Evolutionary conservation across 1,140 invertebrate genomes (phyloP), one percentile per base, ranked within the genome.

Genomic region (Halyomorpha halys): DNA sequence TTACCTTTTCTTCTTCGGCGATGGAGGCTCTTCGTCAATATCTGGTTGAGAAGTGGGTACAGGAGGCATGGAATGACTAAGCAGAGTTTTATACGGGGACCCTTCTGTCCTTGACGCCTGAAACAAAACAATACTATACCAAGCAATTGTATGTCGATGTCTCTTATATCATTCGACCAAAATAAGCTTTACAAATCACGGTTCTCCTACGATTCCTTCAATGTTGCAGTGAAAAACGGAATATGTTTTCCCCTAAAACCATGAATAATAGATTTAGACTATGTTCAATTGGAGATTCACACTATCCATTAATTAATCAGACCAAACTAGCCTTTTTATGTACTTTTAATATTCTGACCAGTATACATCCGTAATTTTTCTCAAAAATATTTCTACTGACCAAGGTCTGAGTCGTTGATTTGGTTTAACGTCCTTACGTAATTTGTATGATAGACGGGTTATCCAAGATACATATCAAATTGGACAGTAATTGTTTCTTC

Each of bases 1-100:
- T 23, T 54, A 64, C 63, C 63, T 64, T 25, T 44, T 59, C 18
- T 39, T 59, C 27, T 64, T 64, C 14, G 63, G 63, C 27, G 63
- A 64, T 18, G 51, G 63, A 4, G 63, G 63, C 13, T 23, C 39
- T 16, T 64, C 54, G 23, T 64, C 63, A 44, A 25, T 23, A 14
- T 64, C 44, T 25, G 34, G 34, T n/a, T 49, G 63, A 3, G 56
- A 59, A 0, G 56, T 23, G 23, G 53, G 21, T 21, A 23, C 19
- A 56, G 53, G 23, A 23, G 53, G 53, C 15, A 56, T 21, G 1
- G 53, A 25, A 56, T 56, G 53, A n/a, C 49, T 60, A 9, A 64
- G 30, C 6, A 64, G 56, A 34, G 25, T 64, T 44, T 64, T 64
- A 25, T 39, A 59, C 1, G 63, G 21, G 4, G 51, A 23, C 19